Percentiles rank a stretch among this genome's conserved stretches.
Conservation (phyloP, 2,888 invertebrate species). For the Nipponacmea schrenckii region DNA sequence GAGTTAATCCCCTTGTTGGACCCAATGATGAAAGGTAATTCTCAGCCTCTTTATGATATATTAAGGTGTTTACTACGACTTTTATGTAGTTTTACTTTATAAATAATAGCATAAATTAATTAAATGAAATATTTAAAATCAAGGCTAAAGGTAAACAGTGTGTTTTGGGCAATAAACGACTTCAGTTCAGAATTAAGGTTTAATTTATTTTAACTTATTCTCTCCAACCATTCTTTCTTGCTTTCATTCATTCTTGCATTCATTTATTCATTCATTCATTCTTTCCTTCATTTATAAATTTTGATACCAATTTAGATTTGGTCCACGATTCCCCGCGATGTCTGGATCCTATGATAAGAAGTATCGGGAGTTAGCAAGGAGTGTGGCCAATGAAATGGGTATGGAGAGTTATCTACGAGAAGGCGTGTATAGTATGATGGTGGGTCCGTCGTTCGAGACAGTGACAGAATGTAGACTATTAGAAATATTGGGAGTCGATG, state of each 20-base stretch:
- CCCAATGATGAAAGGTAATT: conserved; percentile 85
- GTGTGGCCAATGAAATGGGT: conserved; percentile 79
- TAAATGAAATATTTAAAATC: too few relatives aligned
- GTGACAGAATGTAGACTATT: conserved; percentile 91
- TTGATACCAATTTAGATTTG: conserved; percentile 79
- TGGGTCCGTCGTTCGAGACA: conserved; percentile 95
- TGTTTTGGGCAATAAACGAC: too few relatives aligned
- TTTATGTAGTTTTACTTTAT: too few relatives aligned
- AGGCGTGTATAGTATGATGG: conserved; percentile 93
- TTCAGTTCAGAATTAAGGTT: too few relatives aligned
- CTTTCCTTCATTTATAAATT: too few relatives aligned
- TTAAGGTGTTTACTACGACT: too few relatives aligned
- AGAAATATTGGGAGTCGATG: conserved; percentile 75
- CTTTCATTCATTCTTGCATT: too few relatives aligned
- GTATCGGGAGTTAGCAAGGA: conserved; percentile 78
- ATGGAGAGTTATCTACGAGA: conserved; percentile 78
- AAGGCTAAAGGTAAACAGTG: too few relatives aligned
- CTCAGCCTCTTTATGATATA: background rate
- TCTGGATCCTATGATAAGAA: conserved; percentile 85
- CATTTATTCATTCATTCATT: too few relatives aligned
- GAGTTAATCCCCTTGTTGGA: conserved; percentile 91
- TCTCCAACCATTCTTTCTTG: too few relatives aligned
- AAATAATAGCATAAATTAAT: too few relatives aligned
- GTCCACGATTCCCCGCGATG: conserved; percentile 93
- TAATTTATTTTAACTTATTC: too few relatives aligned